Conservation (phyloP, 2,888 invertebrate genomes). For the Napeogenes sylphis region DNA sequence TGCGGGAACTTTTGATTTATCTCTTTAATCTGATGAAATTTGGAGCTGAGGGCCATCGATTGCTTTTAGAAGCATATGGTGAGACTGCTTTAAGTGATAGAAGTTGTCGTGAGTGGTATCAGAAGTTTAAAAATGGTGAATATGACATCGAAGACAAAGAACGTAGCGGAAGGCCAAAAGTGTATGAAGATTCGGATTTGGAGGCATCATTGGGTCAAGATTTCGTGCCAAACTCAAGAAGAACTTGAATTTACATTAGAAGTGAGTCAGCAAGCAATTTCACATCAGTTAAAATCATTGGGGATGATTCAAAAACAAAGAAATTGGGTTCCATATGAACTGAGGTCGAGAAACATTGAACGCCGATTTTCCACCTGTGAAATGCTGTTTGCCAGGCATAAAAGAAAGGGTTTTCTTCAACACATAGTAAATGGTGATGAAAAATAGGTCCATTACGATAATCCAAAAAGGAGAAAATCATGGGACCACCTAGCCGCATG, state of each 20-base stretch:
- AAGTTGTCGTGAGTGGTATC: conserved; percentile 9
- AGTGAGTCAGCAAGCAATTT: background rate
- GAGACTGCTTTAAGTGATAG: conserved; percentile 4
- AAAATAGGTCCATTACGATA: conserved; percentile 23
- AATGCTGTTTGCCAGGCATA: conserved; percentile 9
- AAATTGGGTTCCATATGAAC: conserved; percentile 7
- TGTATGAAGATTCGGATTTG: background rate
- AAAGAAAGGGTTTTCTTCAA: background rate
- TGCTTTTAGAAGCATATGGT: conserved; percentile 8
- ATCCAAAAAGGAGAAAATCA: conserved; percentile 26
- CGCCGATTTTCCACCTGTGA: conserved; percentile 11
- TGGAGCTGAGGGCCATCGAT: background rate
- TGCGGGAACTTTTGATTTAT: too few species aligned
- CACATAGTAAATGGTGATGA: conserved; percentile 7
- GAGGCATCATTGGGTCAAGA: background rate
- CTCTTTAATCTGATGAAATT: too few species aligned
- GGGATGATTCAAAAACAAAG: background rate
- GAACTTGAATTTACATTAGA: background rate
- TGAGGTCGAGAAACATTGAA: background rate
- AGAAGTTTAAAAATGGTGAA: conserved; percentile 10
- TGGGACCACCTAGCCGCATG: conserved; percentile 20
- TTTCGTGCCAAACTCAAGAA: background rate
- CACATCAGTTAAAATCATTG: background rate
- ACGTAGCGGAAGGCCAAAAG: conserved; percentile 13
- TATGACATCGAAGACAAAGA: conserved; percentile 15